phyloP scores from a whole-genome alignment of 2,888 invertebrate species.

The Ophion ellenae region DNA sequence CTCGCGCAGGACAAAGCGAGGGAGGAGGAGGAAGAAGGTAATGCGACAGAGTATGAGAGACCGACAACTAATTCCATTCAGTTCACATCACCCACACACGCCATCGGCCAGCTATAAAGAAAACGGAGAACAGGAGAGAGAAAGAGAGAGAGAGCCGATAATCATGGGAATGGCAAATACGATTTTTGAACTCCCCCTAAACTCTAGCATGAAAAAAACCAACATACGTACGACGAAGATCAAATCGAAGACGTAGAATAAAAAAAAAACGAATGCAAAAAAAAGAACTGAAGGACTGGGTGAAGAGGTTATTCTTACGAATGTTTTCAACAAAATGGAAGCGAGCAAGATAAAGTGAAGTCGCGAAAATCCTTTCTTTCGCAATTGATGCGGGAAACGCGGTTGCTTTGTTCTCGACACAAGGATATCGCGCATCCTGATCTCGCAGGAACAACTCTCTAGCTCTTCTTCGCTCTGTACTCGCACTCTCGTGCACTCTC shows the following conservation, averaged over 20 bases:
- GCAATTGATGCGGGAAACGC: conserved; percentile 47
- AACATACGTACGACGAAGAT: background rate
- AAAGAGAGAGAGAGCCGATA: conserved; percentile 64
- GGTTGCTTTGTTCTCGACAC: conserved; percentile 64
- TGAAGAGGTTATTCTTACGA: background rate
- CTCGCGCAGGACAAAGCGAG: conserved; percentile 39
- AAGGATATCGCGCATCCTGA: conserved; percentile 63
- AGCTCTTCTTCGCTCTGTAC: background rate
- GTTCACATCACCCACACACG: conserved; percentile 58
- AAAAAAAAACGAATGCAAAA: conserved; percentile 22
- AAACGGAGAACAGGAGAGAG: conserved; percentile 30
- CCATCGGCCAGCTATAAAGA: conserved; percentile 78
- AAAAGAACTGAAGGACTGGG: conserved; percentile 14
- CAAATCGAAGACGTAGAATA: conserved; percentile 4
- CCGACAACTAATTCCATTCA: conserved; percentile 49
- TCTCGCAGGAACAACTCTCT: conserved; percentile 48
- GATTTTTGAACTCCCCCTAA: conserved; percentile 72
- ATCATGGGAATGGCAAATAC: conserved; percentile 82
- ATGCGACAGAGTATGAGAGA: conserved; percentile 22
- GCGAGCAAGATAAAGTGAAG: conserved; percentile 64
- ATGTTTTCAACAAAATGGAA: background rate
- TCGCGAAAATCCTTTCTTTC: conserved; percentile 75
- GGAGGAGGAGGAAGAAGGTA: conserved; percentile 1
- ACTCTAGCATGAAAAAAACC: conserved; percentile 32
- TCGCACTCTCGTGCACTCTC: conserved; percentile 12